Base-by-base conservation (phyloP, 2,888 invertebrate species). In the Netelia fuscicornis region DNA sequence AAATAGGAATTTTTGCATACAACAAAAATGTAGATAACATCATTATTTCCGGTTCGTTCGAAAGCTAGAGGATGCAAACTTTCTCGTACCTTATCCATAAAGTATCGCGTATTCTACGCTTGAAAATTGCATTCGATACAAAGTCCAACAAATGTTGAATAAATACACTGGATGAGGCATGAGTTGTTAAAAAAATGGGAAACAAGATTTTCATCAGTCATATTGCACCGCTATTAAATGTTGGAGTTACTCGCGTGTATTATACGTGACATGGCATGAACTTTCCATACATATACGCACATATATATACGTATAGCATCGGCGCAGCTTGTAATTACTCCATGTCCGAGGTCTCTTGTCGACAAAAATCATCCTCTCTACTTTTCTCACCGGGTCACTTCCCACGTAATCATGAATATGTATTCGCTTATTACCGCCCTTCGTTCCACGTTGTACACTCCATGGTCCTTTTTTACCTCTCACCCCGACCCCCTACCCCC, bases 341-440 rank as follows among this genome's bases (percentile, higher is more conserved):
- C 64, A 52, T 75, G 79, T 54, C 81, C 81, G 48, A 13, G 25
- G 20, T 71, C 30, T 67, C 60, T 30, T 20, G 65, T 65, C 64
- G 54, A 54, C 64, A 76, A 70, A 54, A 71, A 62, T 79, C 78
- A 42, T 48, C 42, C 64, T 20, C 83, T 42, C 44, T 30, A 11
- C 44, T 42, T 20, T 52, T 30, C 48, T 71, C 48, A 8, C 60
- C 65, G 42, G 37, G 17, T 64, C 71, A 11, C 62, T 10, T 54
- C 62, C 23, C 62, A 62, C 68, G 30, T 62, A 54, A 78, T 88
- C 89, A 92, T 91, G 91, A 92, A 92, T 91, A 92, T 92, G 89
- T 90, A 91, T 90, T 89, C 87, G 88, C 89, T 89, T 87, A 89
- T 91, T 89, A 90, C 79, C 83, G 86, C 58, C 58, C 54, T 67